Conservation (phyloP, 2,797 vertebrate genomes). For the Champsocephalus gunnari region DNA sequence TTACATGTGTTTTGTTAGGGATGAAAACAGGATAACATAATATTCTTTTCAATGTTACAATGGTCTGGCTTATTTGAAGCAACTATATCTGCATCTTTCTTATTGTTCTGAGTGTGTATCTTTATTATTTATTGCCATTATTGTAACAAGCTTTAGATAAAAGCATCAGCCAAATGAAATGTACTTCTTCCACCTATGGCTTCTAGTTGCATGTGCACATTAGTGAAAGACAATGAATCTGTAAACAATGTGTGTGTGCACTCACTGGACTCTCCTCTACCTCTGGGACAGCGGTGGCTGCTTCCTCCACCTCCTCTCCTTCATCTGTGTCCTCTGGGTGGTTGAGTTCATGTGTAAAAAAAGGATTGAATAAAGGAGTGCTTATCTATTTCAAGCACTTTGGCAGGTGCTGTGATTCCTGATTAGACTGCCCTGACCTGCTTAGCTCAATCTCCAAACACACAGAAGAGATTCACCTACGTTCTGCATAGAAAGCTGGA, state of each 20-base stretch:
- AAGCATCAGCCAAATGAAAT: too few species aligned
- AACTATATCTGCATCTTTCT: too few species aligned
- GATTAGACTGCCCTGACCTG: conserved; percentile 36
- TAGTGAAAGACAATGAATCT: not conserved
- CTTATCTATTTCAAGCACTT: conserved; percentile 42
- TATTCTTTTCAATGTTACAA: too few species aligned
- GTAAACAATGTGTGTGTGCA: conserved; percentile 5
- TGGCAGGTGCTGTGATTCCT: conserved; percentile 19
- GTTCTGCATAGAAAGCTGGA: not conserved
- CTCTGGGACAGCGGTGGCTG: conserved; percentile 6
- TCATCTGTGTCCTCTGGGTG: conserved; percentile 31
- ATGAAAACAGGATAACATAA: too few species aligned
- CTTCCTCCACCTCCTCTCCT: conserved; percentile 30
- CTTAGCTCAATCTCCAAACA: conserved; percentile 12
- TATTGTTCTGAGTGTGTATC: too few species aligned
- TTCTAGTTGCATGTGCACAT: not conserved
- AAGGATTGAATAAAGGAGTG: conserved; percentile 10
- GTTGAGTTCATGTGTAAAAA: conserved; percentile 31
- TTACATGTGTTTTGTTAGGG: too few species aligned
- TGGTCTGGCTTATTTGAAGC: too few species aligned
- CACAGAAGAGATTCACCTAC: conserved; percentile 12
- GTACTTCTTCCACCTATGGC: too few species aligned
- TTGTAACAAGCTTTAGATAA: too few species aligned
- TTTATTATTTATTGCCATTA: too few species aligned
- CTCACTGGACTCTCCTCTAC: conserved; percentile 59